Evolutionary conservation across 2,113 vertebrate species (phyloP).

Genomic region (Xiphorhynchus elegans): DNA sequence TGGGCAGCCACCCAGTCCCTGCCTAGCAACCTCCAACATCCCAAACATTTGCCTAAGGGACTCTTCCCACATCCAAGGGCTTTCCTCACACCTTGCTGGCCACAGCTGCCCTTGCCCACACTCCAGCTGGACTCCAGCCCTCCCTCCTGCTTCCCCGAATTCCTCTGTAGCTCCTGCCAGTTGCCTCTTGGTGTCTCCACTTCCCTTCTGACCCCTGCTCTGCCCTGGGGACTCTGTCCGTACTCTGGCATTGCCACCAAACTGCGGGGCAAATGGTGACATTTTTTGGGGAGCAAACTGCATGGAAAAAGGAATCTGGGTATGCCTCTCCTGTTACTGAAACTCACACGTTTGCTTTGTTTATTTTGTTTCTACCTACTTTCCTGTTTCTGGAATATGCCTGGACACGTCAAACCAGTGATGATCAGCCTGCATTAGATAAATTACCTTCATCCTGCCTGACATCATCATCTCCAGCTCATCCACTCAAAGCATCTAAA

Average conservation of each 20-base stretch:
- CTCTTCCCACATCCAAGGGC: not conserved
- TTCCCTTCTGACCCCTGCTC: not conserved
- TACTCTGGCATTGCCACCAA: not conserved
- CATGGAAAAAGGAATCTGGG: not conserved
- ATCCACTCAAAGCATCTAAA: not conserved
- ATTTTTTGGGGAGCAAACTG: not conserved
- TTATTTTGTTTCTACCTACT: not conserved
- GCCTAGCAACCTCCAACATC: not conserved
- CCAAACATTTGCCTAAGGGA: not conserved
- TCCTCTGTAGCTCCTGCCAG: not conserved
- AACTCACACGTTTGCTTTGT: not conserved
- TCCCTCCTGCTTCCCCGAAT: not conserved
- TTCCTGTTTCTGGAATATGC: not conserved
- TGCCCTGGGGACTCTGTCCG: not conserved
- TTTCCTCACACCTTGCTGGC: not conserved
- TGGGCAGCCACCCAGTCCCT: not conserved
- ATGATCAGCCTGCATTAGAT: not conserved
- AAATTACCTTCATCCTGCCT: not conserved
- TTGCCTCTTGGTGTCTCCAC: constrained; percentile 28
- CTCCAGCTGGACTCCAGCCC: not conserved
- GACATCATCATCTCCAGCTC: not conserved
- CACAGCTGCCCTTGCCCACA: not conserved
- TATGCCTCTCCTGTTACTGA: not conserved
- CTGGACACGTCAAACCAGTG: not conserved
- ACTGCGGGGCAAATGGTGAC: not conserved